Evolutionary conservation across 2,113 vertebrate species (phyloP), one percentile per base, ranked within the genome.

Genomic region (Dryoscopus gambensis): DNA sequence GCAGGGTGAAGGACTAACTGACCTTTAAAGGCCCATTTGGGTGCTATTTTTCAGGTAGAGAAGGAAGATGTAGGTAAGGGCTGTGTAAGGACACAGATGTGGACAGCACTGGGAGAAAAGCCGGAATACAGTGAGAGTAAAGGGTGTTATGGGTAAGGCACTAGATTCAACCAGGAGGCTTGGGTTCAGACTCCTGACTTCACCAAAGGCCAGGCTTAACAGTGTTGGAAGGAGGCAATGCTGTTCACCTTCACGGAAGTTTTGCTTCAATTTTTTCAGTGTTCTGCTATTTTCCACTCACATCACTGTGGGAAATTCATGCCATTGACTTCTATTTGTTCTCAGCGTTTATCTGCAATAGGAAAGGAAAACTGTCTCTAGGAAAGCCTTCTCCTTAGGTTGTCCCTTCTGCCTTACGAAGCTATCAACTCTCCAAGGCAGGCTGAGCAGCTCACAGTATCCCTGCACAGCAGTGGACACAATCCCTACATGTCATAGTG

Each of bases 401-500:
- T 87, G 62, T 76, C n/a, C 10, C 37, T 73, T 81, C 52, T 91
- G 63, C 35, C 40, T n/a, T 55, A 24, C 4, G 17, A 90, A 37
- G 21, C 8, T 73, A 8, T 40, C 81, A 75, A 2, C 25, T 62
- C 44, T 82, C 30, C 27, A 46, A 77, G 74, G 35, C 49, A 90
- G 68, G 24, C 4, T 65, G 27, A 80, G 15, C 16, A 12, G 50
- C 63, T 60, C 47, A 14, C 14, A 57, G n/a, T 22, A 30, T 9
- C 20, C 17, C 31, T 22, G 10, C 21, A 35, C 39, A 40, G 46
- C 7, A 4, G 10, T 65, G 56, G 50, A 37, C 55, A 14, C 28
- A n/a, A 79, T 57, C 27, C 62, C 60, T 80, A 23, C 23, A 4
- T 24, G 9, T 31, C 0, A 0, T 18, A 40, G 59, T 40, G 28